Conservation (phyloP, 2,888 invertebrate genomes). For the Lapara coniferarum region DNA sequence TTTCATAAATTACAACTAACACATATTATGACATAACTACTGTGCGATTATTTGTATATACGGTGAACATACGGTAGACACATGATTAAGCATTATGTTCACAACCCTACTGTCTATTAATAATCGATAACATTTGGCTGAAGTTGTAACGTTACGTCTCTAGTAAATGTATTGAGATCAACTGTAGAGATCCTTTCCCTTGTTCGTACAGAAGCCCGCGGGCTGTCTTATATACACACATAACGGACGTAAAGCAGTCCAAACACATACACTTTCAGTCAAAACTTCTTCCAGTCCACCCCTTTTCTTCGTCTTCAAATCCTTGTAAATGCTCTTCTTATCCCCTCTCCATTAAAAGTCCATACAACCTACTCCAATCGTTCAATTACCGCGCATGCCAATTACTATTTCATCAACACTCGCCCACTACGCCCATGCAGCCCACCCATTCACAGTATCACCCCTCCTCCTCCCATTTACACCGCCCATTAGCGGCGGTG, state of each 20-base stretch:
- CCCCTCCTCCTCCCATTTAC: neutral
- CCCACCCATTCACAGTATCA: neutral
- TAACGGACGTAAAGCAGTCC: constrained; percentile 4
- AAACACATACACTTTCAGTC: neutral
- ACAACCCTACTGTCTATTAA: neutral
- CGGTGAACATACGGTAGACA: neutral
- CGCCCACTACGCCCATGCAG: too few species aligned
- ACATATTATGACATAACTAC: neutral
- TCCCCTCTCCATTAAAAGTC: neutral
- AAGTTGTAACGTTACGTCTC: neutral
- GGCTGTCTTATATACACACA: neutral
- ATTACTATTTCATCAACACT: too few species aligned
- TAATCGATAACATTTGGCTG: constrained; percentile 6
- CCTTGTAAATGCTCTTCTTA: neutral
- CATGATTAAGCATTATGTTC: neutral
- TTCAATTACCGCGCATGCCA: neutral
- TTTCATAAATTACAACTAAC: neutral
- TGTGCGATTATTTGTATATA: constrained; percentile 9
- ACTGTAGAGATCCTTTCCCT: constrained; percentile 19
- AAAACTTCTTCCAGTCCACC: neutral
- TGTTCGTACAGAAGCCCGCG: constrained; percentile 1
- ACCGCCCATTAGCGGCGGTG: neutral
- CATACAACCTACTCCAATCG: neutral
- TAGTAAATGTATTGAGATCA: constrained; percentile 21
- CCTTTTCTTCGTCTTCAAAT: neutral